Evolutionary conservation across 1,140 invertebrate species (phyloP).

Genomic region (Drosophila punjabiensis): DNA sequence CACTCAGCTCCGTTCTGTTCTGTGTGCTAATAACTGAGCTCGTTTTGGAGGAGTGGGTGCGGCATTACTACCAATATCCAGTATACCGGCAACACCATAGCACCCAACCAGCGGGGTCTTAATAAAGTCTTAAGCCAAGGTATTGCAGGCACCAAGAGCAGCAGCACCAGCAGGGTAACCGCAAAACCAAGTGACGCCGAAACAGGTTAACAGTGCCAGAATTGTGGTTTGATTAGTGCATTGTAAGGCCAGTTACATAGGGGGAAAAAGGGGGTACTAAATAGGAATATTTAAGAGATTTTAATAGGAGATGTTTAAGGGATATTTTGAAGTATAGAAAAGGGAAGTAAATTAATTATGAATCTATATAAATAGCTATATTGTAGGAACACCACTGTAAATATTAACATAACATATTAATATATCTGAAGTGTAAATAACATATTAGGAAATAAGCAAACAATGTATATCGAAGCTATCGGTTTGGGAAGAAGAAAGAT

Average conservation of each 20-base stretch:
- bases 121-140: conserved; percentile 43
- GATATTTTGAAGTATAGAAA: too few species aligned
- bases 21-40: conserved; percentile 44
- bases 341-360: too few species aligned
- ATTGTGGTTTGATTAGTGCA: conserved; percentile 58
- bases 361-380: too few species aligned
- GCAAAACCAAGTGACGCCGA: conserved; percentile 32
- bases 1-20: conserved; percentile 31
- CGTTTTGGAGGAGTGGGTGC: conserved; percentile 44
- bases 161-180: conserved; percentile 17
- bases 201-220: conserved; percentile 61
- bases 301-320: not conserved
- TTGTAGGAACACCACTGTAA: too few species aligned
- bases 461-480: too few species aligned
- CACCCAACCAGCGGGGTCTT: conserved; percentile 23
- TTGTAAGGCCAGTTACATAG: conserved; percentile 32
- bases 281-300: not conserved
- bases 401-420: too few species aligned
- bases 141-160: too few species aligned
- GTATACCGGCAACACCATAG: conserved; percentile 1
- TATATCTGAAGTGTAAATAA: too few species aligned
- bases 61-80: conserved; percentile 12
- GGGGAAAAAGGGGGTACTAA: not conserved
- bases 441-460: too few species aligned
- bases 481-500: too few species aligned